Percentiles rank a stretch among this genome's conserved stretches.
Evolutionary conservation across 2,113 vertebrate genomes (phyloP).

Genomic region (Ranitomeya imitator): DNA sequence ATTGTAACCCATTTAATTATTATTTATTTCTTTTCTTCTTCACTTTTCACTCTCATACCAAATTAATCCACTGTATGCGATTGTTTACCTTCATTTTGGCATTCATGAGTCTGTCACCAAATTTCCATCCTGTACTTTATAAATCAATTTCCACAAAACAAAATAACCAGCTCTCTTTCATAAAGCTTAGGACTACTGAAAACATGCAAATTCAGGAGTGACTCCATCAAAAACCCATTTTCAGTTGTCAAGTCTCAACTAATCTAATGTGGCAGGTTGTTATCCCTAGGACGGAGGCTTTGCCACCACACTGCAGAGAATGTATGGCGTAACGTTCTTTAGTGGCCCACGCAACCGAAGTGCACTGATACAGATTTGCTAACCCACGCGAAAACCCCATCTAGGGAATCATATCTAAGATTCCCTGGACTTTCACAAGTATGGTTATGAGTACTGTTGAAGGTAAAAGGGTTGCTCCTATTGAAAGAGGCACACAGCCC

Average conservation of each 20-base stretch:
- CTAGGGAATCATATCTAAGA: too few relatives aligned
- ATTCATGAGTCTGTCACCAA: not conserved
- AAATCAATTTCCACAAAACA: not conserved
- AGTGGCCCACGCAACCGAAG: not conserved
- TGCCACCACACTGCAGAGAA: not conserved
- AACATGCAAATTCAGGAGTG: not conserved
- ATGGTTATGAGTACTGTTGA: too few relatives aligned
- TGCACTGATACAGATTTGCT: not conserved
- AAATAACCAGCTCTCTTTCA: not conserved
- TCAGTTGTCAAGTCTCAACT: not conserved
- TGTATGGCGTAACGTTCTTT: too few relatives aligned
- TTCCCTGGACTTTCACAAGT: too few relatives aligned
- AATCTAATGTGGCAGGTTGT: not conserved
- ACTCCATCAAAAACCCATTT: not conserved
- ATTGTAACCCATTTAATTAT: not conserved
- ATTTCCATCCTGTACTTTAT: not conserved
- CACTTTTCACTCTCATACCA: not conserved
- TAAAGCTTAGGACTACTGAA: not conserved
- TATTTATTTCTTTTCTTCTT: not conserved
- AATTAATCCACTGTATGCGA: not conserved
- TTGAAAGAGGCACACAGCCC: not conserved
- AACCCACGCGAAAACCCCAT: too few relatives aligned
- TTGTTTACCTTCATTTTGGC: not conserved
- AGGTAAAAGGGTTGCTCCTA: too few relatives aligned
- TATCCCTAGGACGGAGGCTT: not conserved